Evolutionary conservation across 2,113 vertebrate genomes (phyloP).

Genomic region (Sebastes fasciatus): DNA sequence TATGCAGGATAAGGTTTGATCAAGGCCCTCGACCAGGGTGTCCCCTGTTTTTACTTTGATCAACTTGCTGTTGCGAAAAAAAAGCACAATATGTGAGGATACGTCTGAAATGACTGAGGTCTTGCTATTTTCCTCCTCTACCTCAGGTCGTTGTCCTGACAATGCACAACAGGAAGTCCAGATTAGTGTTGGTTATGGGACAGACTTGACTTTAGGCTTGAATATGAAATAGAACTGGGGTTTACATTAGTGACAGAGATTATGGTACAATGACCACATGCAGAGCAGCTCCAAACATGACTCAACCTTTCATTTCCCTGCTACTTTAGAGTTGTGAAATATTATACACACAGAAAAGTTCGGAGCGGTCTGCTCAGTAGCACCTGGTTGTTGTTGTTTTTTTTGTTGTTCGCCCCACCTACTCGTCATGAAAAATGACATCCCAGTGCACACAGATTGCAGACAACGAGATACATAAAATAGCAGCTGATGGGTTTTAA

Average conservation of each 20-base stretch:
- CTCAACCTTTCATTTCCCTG: not conserved
- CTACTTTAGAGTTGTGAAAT: conserved; percentile 9
- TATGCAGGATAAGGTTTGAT: too few species aligned
- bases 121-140: not conserved
- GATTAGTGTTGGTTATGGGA: conserved; percentile 10
- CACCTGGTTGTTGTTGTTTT: conserved; percentile 13
- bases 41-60: not conserved
- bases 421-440: conserved; percentile 46
- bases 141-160: not conserved
- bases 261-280: not conserved
- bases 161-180: conserved; percentile 10
- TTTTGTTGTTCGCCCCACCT: not conserved
- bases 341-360: not conserved
- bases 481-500: conserved; percentile 24
- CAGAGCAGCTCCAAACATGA: not conserved
- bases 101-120: not conserved
- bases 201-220: not conserved
- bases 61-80: not conserved
- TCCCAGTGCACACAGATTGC: conserved; percentile 44
- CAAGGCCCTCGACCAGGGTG: not conserved
- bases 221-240: not conserved
- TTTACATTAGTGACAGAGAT: not conserved
- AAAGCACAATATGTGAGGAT: not conserved
- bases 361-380: conserved; percentile 11
- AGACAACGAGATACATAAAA: conserved; percentile 53